Conservation (phyloP, 2,113 vertebrate species). For the Beaufortia kweichowensis region DNA sequence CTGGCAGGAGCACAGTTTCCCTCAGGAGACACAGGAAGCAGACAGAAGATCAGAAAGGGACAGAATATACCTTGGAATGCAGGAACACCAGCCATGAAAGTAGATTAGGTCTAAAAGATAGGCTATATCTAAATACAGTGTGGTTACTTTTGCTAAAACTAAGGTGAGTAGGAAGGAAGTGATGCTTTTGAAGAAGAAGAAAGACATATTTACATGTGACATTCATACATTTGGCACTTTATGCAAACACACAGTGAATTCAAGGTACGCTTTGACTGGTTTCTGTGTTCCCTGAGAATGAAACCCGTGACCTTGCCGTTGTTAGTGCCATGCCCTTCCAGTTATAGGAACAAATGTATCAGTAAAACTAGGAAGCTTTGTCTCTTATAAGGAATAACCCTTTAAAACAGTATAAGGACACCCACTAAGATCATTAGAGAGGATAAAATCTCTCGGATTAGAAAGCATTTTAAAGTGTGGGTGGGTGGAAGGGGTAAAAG, state of each 20-base stretch:
- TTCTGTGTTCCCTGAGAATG: too few species aligned
- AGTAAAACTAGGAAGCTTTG: constrained; percentile 40
- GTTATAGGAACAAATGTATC: constrained; percentile 35
- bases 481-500: neutral
- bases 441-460: neutral
- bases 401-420: constrained; percentile 31
- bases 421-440: constrained; percentile 24
- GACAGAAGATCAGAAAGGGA: neutral
- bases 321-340: too few species aligned
- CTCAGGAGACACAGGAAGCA: constrained; percentile 6
- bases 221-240: too few species aligned
- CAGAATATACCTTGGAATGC: constrained; percentile 6
- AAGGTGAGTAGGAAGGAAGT: neutral
- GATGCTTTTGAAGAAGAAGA: neutral
- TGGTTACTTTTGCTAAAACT: constrained; percentile 10
- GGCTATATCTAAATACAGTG: constrained; percentile 20
- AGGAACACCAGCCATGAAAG: neutral
- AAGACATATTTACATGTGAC: too few species aligned
- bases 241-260: too few species aligned
- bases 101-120: constrained; percentile 12
- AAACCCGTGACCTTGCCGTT: too few species aligned
- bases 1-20: constrained; percentile 10
- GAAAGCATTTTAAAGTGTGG: neutral
- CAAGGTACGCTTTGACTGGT: too few species aligned
- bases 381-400: constrained; percentile 39